These are phyloP conservation scores for Drosophila borealis DNA, from an alignment of 2,888 invertebrate genomes.

Conservation along the genomic window DNA sequence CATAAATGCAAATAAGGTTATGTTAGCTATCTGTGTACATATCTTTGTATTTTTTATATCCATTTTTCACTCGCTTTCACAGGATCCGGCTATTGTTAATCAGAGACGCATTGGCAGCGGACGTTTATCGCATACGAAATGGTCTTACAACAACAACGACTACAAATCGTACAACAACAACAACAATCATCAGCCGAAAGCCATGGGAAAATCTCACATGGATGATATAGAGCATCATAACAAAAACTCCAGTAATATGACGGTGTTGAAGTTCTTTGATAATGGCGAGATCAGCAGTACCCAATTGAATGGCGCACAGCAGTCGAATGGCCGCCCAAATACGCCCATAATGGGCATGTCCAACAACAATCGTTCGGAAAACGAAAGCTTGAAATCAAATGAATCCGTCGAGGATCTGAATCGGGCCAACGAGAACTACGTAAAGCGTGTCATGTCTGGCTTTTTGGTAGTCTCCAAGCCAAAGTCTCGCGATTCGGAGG, in stretches of 20 bases:
- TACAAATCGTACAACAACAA: slow-evolving; percentile 39
- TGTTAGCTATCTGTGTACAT: too few species aligned
- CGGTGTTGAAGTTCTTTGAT: slow-evolving; percentile 67
- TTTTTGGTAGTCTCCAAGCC: slow-evolving; percentile 81
- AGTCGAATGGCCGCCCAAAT: slow-evolving; percentile 55
- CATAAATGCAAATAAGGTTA: too few species aligned
- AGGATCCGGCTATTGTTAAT: slow-evolving; percentile 81
- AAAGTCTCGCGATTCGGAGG: slow-evolving; percentile 77
- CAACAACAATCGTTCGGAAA: slow-evolving; percentile 55
- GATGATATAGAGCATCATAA: slow-evolving; percentile 43
- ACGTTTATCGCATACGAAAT: slow-evolving; percentile 80
- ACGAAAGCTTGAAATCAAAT: slow-evolving; percentile 61
- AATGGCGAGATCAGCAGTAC: slow-evolving; percentile 60
- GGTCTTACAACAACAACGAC: slow-evolving; percentile 59
- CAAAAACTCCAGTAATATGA: slow-evolving; percentile 43
- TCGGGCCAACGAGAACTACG: slow-evolving; percentile 80
- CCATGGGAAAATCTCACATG: slow-evolving; percentile 36
- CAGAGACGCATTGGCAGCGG: slow-evolving; percentile 83
- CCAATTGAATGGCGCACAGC: slow-evolving; percentile 18
- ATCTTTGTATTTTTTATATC: too few species aligned
- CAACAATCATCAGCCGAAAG: slow-evolving; percentile 34
- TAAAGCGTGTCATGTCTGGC: slow-evolving; percentile 81
- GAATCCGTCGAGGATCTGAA: slow-evolving; percentile 66
- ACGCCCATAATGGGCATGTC: slow-evolving; percentile 65
- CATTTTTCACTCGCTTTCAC: not conserved